Conservation (phyloP, 2,797 vertebrate genomes). For the Acanthopagrus latus region DNA sequence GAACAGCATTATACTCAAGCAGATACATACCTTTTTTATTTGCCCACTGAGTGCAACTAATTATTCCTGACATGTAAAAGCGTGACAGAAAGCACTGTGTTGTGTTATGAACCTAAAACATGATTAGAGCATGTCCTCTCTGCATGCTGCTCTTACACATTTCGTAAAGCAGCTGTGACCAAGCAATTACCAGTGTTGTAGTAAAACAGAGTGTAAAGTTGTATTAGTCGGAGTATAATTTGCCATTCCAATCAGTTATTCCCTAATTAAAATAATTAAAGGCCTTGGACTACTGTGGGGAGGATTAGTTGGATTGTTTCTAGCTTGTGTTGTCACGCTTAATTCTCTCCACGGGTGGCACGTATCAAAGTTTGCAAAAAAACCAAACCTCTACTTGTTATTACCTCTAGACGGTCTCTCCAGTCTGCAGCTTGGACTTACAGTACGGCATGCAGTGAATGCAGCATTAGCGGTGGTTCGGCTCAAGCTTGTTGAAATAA, state of each 20-base stretch:
- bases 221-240: conserved; percentile 35
- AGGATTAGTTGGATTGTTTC: conserved; percentile 55
- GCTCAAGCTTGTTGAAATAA: conserved; percentile 54
- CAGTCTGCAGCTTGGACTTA: conserved; percentile 51
- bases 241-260: conserved; percentile 58
- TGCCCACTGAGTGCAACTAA: not conserved
- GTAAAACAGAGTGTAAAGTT: conserved; percentile 23
- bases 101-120: not conserved
- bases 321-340: conserved; percentile 45
- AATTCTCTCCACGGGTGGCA: conserved; percentile 57
- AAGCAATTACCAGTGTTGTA: conserved; percentile 24
- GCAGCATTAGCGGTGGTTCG: conserved; percentile 34
- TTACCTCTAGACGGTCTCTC: conserved; percentile 32
- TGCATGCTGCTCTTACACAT: conserved; percentile 5
- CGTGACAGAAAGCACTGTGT: not conserved
- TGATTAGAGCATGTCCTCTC: not conserved
- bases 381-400: conserved; percentile 36
- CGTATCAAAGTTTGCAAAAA: conserved; percentile 36
- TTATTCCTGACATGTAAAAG: not conserved
- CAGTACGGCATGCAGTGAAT: conserved; percentile 32
- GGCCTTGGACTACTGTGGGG: conserved; percentile 20
- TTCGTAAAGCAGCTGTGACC: conserved; percentile 21
- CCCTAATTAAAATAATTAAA: conserved; percentile 61
- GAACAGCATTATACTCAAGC: not conserved
- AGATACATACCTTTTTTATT: not conserved